Base-by-base conservation (phyloP, 2,113 vertebrate species). In the Indicator maculatus region DNA sequence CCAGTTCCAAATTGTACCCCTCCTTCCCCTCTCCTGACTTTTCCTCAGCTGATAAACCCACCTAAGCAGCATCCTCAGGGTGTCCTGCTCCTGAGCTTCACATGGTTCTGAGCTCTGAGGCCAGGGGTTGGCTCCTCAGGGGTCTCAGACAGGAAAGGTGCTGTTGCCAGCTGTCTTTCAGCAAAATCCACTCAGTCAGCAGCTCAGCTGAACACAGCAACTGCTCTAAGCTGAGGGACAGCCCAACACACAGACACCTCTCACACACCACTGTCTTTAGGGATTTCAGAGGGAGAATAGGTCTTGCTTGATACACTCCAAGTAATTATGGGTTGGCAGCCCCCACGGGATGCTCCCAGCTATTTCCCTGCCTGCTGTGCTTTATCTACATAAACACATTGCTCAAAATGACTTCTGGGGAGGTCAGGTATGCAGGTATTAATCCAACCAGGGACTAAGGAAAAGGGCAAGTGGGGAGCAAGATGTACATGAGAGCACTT, bases 271-370 rank as follows among this genome's bases (percentile, higher is more conserved):
- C 23, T 83, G 93, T 64, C 69, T 66, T 74, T 24, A 59, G 27
- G 19, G 27, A 69, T 55, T 28, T 82, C 53, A 31, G 70, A 24
- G 67, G 16, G 27, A 24, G 93, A 84, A 53, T 18, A 58, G 90
- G 79, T 52, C 30, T 75, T 85, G 75, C 84, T 93, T 86, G 93
- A 91, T 58, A 93, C 14, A 65, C 19, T 53, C 21, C 33, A 56
- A 84, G 38, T 75, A 85, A 93, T 27, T 89, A 79, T 69, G 95
- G 78, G 74, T 93, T 80, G 89, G 55, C 90, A 93, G 80, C 38
- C 76, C 89, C 55, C 63, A 61, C 16, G 87, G 58, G 6, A 5
- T 33, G 44, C 71, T 92, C 26, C 86, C 79, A 65, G 76, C 58
- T 87, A 82, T 52, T 93, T 91, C 71, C 36, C 78, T 53, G 61